Conservation (phyloP, 2,888 invertebrate species). For the Lepidochrysops patricia region DNA sequence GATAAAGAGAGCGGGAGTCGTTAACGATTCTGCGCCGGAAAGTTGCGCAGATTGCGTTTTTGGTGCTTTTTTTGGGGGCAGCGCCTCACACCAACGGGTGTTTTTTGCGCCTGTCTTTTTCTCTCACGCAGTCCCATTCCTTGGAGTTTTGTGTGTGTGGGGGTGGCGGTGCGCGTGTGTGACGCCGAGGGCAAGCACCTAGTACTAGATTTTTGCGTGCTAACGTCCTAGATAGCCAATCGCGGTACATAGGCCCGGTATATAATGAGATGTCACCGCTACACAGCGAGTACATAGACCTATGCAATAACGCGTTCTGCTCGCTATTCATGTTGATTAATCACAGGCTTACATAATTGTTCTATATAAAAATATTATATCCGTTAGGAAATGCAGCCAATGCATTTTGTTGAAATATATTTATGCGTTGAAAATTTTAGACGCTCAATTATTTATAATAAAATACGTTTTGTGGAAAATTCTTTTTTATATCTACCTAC, state of each 20-base stretch:
- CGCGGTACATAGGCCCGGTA: conserved; percentile 46
- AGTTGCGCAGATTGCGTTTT: conserved; percentile 76
- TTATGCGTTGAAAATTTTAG: conserved; percentile 14
- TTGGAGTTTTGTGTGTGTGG: conserved; percentile 36
- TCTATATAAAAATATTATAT: conserved; percentile 30
- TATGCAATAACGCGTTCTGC: conserved; percentile 56
- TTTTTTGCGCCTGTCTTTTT: conserved; percentile 71
- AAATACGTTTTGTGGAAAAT: background rate
- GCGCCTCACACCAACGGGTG: conserved; percentile 69
- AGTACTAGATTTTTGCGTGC: conserved; percentile 70
- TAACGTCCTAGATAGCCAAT: conserved; percentile 66
- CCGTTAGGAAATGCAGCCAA: conserved; percentile 26
- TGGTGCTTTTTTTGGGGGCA: conserved; percentile 76
- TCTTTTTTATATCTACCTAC: background rate
- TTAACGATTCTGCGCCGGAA: conserved; percentile 76
- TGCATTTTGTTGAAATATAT: conserved; percentile 26
- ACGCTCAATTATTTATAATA: conserved; percentile 11
- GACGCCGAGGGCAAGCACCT: conserved; percentile 57
- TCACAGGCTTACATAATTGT: conserved; percentile 49
- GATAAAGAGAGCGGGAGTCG: conserved; percentile 74
- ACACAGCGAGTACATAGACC: conserved; percentile 56
- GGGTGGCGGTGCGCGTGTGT: conserved; percentile 31
- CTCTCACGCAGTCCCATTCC: conserved; percentile 60
- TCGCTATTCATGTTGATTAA: conserved; percentile 62
- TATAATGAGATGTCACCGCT: conserved; percentile 68